Conservation (phyloP, 2,113 vertebrate species). For the western clawed frog (Xenopus tropicalis) region DNA sequence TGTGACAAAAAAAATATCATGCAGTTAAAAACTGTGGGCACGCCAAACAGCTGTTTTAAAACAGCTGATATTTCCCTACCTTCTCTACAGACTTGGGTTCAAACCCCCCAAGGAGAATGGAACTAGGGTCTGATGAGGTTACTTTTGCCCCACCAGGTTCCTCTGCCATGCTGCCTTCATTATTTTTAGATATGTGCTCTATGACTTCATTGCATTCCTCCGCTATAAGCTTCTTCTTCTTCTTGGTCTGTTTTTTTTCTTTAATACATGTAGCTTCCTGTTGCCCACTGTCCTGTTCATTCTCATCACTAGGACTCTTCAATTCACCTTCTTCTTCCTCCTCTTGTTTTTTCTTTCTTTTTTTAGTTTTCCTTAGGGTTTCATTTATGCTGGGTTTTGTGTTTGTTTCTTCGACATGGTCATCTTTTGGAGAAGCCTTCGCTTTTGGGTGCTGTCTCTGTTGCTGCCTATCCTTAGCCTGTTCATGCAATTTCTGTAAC, state of each 20-base stretch:
- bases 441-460: constrained; percentile 43
- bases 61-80: constrained; percentile 59
- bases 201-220: background rate
- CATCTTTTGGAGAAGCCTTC: background rate
- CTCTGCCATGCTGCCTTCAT: background rate
- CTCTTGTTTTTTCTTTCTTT: background rate
- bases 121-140: constrained; percentile 33
- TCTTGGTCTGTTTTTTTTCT: constrained; percentile 8
- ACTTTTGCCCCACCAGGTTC: background rate
- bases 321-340: background rate
- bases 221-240: background rate
- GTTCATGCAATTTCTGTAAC: constrained; percentile 73
- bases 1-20: too few species aligned
- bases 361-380: rapidly evolving
- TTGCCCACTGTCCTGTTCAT: constrained; percentile 1
- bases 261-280: constrained; percentile 15
- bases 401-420: background rate
- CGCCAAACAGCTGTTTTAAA: too few species aligned
- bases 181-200: background rate
- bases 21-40: too few species aligned
- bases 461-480: constrained; percentile 71
- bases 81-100: constrained; percentile 60
- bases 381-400: background rate
- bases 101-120: constrained; percentile 71
- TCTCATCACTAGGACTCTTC: background rate